Evolutionary conservation across 1,140 invertebrate species (phyloP), one percentile per base, ranked within the genome.

Genomic region (Ceratoteleas bidentatus): DNA sequence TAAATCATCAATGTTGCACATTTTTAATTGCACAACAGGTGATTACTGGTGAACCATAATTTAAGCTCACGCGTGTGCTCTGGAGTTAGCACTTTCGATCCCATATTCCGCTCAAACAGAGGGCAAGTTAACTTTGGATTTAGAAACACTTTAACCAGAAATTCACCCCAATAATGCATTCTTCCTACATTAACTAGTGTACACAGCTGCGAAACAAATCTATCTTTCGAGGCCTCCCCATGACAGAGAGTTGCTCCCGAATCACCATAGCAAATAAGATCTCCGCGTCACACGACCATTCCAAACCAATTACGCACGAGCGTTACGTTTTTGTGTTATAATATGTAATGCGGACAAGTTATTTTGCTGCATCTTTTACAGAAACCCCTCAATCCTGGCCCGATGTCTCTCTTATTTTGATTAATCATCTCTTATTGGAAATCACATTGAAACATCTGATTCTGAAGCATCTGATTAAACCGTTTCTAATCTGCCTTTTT

Each of bases 91-190:
- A 78, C 64, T 83, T 80, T 76, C 78, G 62, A 74, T 77, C 69
- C 56, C 45, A 52, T 47, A 70, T 72, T 58, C 15, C 10, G 13
- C 32, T 78, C 40, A 83, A 83, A 78, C 53, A 73, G 36, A 77
- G 56, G 58, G 68, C 74, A 58, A 70, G 81, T 83, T 83, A 78
- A 74, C 75, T 83, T 78, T 66, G 70, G 81, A 83, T 83, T 82
- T 78, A 83, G 74, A 74, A 73, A 83, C 80, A 83, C 80, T 83
- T 78, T 77, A 72, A 83, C 80, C 80, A 82, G 74, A 82, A 82
- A 77, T 82, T 50, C 69, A 73, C 80, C 80, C 68, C 47, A 65
- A 69, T 72, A 45, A 61, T 73, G 62, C 62, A 65, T 74, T 76
- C 62, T 72, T 82, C 80, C 56, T 81, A 76, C 79, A 81, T 81